Conservation (phyloP, 2,888 invertebrate species). For the Rotaria sp. region DNA sequence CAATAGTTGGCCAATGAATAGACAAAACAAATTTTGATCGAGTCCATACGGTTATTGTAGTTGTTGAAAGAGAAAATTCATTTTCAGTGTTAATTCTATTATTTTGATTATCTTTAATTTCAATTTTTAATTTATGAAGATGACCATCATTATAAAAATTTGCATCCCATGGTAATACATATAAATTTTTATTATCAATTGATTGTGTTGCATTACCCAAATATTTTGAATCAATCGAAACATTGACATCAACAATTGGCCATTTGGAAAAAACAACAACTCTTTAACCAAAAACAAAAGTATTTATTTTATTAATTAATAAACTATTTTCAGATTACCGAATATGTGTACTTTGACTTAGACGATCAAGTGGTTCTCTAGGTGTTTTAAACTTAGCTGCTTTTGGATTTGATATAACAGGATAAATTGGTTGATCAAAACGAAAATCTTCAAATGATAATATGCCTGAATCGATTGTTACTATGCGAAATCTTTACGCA, state of each 20-base stretch:
- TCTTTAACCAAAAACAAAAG: constrained; percentile 58
- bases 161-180: constrained; percentile 69
- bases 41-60: constrained; percentile 4
- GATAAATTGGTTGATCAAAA: constrained; percentile 60
- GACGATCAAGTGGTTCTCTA: constrained; percentile 67
- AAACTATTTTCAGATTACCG: constrained; percentile 57
- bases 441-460: constrained; percentile 70
- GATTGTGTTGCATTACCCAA: constrained; percentile 57
- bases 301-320: no score
- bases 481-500: constrained; percentile 58
- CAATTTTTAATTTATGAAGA: constrained; percentile 58
- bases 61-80: constrained; percentile 28
- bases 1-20: constrained; percentile 17
- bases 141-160: constrained; percentile 63
- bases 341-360: constrained; percentile 69
- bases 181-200: constrained; percentile 65
- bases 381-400: constrained; percentile 65
- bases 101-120: constrained; percentile 43
- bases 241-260: constrained; percentile 63
- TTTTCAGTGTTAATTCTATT: constrained; percentile 13
- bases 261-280: constrained; percentile 70
- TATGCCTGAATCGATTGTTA: constrained; percentile 30
- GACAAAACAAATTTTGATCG: not conserved
- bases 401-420: constrained; percentile 82
- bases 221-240: constrained; percentile 64